Conservation (phyloP, 2,888 invertebrate species). For the Eupithecia centaureata region DNA sequence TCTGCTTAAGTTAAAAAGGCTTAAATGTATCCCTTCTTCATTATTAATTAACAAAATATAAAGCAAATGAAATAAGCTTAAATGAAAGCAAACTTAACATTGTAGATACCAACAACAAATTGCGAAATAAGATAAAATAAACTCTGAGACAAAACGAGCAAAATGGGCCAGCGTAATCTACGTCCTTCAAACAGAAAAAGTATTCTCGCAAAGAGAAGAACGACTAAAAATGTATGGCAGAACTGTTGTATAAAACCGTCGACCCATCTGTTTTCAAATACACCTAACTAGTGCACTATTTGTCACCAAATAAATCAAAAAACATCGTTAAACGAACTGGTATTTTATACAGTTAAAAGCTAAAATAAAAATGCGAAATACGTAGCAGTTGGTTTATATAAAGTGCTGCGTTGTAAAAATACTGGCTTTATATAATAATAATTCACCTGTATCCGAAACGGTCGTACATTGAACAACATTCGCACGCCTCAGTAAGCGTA, state of each 20-base stretch:
- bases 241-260: neutral
- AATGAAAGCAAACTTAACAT: neutral
- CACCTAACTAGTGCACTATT: neutral
- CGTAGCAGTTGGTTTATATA: neutral
- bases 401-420: slow-evolving; percentile 10
- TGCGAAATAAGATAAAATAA: neutral
- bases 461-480: slow-evolving; percentile 26
- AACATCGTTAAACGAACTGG: slow-evolving; percentile 1
- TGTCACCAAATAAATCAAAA: neutral
- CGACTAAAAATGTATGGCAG: neutral
- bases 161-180: neutral
- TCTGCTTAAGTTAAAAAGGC: no score
- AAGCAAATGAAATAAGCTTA: neutral
- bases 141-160: neutral
- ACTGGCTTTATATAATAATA: slow-evolving; percentile 18
- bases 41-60: neutral
- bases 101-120: neutral
- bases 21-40: no score
- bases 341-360: neutral
- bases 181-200: neutral
- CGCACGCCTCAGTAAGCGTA: slow-evolving; percentile 10
- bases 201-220: neutral
- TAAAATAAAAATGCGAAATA: neutral
- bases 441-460: slow-evolving; percentile 23
- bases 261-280: neutral